A percentile compares a stretch with the other conserved stretches of the same genome.
Conservation (phyloP, 2,888 invertebrate species). For the Nomada fucata region DNA sequence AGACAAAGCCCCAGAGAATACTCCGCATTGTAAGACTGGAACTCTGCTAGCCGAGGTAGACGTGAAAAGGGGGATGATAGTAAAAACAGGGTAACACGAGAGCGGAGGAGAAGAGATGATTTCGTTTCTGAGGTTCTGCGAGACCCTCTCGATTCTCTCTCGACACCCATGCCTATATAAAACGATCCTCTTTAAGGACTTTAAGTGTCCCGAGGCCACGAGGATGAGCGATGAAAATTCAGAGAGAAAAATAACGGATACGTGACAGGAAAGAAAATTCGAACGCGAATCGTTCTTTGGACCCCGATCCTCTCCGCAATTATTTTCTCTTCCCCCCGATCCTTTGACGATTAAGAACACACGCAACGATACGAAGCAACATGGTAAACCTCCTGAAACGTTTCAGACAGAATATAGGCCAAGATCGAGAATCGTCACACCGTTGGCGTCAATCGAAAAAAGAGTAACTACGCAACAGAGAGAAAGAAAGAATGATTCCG, state of each 20-base stretch:
- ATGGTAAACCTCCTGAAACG: background rate
- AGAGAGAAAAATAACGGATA: background rate
- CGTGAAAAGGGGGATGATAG: background rate
- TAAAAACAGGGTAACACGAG: slow-evolving; percentile 3
- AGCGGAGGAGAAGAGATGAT: slow-evolving; percentile 31
- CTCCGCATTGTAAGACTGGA: background rate
- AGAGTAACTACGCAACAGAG: slow-evolving; percentile 35
- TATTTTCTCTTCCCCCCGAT: background rate
- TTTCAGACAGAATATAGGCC: slow-evolving; percentile 11
- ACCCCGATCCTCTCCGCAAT: background rate
- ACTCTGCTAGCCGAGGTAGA: slow-evolving; percentile 2
- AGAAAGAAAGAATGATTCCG: slow-evolving; percentile 56
- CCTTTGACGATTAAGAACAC: background rate
- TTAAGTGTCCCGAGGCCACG: slow-evolving; percentile 33
- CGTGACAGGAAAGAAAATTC: background rate
- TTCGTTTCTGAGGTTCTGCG: slow-evolving; percentile 36
- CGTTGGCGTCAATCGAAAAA: slow-evolving; percentile 14
- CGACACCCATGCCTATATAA: slow-evolving; percentile 2
- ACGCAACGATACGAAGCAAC: background rate
- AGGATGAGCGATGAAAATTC: background rate
- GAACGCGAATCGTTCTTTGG: background rate
- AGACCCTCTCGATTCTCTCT: slow-evolving; percentile 23
- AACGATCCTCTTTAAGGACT: slow-evolving; percentile 41
- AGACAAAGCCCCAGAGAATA: background rate
- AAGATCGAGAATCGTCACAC: slow-evolving; percentile 24